These are phyloP conservation scores for Azorinus chamasolen DNA, from an alignment of 2,888 invertebrate genomes.

Conservation along the genomic window DNA sequence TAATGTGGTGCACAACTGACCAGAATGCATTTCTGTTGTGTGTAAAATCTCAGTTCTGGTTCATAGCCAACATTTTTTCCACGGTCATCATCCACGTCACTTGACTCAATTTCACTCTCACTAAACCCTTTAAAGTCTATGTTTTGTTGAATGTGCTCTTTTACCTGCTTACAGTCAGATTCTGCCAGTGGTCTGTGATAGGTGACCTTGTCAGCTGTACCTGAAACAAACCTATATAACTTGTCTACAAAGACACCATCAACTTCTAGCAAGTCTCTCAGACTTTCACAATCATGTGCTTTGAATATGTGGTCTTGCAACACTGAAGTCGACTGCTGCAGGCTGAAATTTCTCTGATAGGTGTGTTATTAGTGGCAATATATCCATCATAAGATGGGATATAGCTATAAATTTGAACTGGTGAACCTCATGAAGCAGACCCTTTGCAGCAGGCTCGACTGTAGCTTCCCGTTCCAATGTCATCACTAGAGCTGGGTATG, in stretches of 20 bases:
- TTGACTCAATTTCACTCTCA: conserved; percentile 4
- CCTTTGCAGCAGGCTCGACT: conserved; percentile 39
- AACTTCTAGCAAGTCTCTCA: too few species aligned
- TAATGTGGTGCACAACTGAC: neutral
- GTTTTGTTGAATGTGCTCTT: neutral
- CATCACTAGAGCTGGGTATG: conserved; percentile 50
- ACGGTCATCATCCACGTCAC: too few species aligned
- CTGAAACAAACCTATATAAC: conserved; percentile 16
- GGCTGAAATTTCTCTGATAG: conserved; percentile 38
- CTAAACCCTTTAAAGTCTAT: conserved; percentile 1
- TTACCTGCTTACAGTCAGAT: neutral
- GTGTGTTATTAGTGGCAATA: conserved; percentile 40
- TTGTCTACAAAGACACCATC: conserved; percentile 28
- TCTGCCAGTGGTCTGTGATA: conserved; percentile 12
- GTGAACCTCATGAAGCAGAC: conserved; percentile 44
- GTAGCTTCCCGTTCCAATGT: conserved; percentile 46
- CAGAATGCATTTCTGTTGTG: conserved; percentile 9
- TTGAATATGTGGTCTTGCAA: conserved; percentile 21
- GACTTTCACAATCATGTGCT: conserved; percentile 32
- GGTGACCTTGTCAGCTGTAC: neutral
- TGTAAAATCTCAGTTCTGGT: conserved; percentile 9
- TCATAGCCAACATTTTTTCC: neutral
- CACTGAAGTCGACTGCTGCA: too few species aligned
- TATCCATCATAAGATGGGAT: conserved; percentile 60
- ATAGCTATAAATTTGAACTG: conserved; percentile 54